Evolutionary conservation across 2,113 vertebrate genomes (phyloP).

Genomic region (Aldabrachelys gigantea): DNA sequence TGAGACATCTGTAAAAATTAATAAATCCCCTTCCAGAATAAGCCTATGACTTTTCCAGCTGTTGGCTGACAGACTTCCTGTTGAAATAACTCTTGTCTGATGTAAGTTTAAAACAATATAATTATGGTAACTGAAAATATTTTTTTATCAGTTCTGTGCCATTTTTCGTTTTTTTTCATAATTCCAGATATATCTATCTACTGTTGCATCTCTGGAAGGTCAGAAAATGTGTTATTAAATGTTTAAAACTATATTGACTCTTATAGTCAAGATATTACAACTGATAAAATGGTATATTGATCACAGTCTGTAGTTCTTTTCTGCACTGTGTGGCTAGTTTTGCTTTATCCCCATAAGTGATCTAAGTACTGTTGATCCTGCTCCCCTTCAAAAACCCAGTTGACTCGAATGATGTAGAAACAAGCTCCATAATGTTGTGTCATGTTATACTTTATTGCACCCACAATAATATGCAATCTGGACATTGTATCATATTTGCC

Average conservation of each 20-base stretch:
- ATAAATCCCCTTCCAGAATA: constrained; percentile 41
- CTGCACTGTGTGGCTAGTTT: background rate
- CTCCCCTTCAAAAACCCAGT: constrained; percentile 30
- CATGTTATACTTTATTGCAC: constrained; percentile 18
- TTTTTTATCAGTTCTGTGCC: constrained; percentile 29
- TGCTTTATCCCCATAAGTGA: background rate
- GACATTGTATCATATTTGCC: background rate
- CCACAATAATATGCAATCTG: background rate
- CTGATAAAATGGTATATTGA: background rate
- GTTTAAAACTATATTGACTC: background rate
- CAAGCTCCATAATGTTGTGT: background rate
- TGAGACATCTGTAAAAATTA: constrained; percentile 65
- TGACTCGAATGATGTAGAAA: background rate
- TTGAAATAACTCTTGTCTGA: constrained; percentile 65
- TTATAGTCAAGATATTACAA: accelerated
- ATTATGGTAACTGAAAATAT: constrained; percentile 56
- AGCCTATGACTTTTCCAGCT: constrained; percentile 67
- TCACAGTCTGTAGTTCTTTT: background rate
- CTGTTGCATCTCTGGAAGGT: background rate
- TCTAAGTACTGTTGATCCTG: background rate
- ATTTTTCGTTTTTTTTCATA: background rate
- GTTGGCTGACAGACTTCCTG: constrained; percentile 62
- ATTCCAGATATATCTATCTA: constrained; percentile 28
- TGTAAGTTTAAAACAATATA: constrained; percentile 63
- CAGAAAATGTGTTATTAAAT: background rate